Percentiles rank a stretch among this genome's conserved stretches.
phyloP scores from a whole-genome alignment of 2,113 vertebrate species.

The Lamprologus callipterus region DNA sequence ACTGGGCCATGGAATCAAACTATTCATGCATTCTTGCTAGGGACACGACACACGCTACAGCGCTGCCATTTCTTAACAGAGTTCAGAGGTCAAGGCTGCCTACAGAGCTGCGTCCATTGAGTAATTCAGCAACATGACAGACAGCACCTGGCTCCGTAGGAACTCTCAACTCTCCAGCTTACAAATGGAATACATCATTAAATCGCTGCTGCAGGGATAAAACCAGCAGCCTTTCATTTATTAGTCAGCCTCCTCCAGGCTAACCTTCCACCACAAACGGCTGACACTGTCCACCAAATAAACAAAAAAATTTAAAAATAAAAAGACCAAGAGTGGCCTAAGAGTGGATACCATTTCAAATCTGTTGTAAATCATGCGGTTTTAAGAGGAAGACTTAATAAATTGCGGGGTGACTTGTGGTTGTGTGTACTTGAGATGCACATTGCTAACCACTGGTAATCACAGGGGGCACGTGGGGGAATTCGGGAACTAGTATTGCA shows the following conservation, averaged over 20 bases:
- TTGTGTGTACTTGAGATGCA: not conserved
- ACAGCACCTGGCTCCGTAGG: constrained; percentile 15
- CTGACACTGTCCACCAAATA: not conserved
- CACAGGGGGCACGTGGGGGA: not conserved
- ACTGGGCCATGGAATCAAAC: not conserved
- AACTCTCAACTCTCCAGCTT: not conserved
- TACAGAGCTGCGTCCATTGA: not conserved
- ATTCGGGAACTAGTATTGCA: not conserved
- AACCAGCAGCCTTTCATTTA: constrained; percentile 29
- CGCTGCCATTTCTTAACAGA: not conserved
- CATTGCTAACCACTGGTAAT: not conserved
- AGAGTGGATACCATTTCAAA: not conserved
- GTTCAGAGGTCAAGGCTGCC: constrained; percentile 34
- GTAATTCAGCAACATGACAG: constrained; percentile 8
- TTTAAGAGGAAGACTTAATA: constrained; percentile 10
- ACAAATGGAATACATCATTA: constrained; percentile 35
- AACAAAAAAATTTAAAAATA: not conserved
- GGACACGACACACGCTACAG: not conserved
- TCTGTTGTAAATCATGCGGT: constrained; percentile 12
- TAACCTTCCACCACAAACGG: constrained; percentile 7
- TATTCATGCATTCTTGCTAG: not conserved
- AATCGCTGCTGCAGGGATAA: constrained; percentile 37
- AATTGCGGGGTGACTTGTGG: not conserved
- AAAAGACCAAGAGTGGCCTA: not conserved
- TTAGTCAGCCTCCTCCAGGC: constrained; percentile 5